Conservation (phyloP, 2,888 invertebrate genomes). For the Neoitamus cyanurus region DNA sequence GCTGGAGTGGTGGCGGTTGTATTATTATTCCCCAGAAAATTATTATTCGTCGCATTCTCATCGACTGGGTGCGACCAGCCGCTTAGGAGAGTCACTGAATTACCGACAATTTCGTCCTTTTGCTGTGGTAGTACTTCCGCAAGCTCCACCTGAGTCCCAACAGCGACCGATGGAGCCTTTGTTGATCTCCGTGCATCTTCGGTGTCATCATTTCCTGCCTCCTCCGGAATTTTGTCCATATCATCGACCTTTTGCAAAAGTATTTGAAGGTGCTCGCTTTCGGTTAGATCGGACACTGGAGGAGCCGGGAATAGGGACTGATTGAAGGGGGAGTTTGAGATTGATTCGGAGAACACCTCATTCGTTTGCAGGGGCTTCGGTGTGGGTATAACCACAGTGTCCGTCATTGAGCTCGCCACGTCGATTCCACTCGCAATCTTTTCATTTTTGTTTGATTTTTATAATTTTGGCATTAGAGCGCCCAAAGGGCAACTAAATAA, state of each 20-base stretch:
- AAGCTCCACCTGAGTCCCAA: background rate
- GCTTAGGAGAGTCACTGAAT: background rate
- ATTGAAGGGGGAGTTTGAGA: constrained; percentile 64
- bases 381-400: constrained; percentile 66
- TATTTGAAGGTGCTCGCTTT: constrained; percentile 61
- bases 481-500: too few species aligned
- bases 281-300: constrained; percentile 56
- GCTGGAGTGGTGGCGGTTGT: background rate
- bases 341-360: constrained; percentile 64
- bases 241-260: constrained; percentile 65
- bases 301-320: constrained; percentile 44
- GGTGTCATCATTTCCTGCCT: constrained; percentile 60
- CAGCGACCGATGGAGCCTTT: background rate
- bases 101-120: constrained; percentile 40
- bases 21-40: background rate
- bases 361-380: constrained; percentile 63
- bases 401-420: constrained; percentile 74
- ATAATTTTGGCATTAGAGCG: too few species aligned
- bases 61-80: constrained; percentile 32
- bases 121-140: background rate
- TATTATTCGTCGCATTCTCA: constrained; percentile 44
- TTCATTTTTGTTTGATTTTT: background rate
- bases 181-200: background rate
- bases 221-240: constrained; percentile 61
- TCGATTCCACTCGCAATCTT: constrained; percentile 80